Evolutionary conservation across 1,140 invertebrate species (phyloP), one percentile per base, ranked within the genome.

Genomic region (Elymnias hypermnestra): DNA sequence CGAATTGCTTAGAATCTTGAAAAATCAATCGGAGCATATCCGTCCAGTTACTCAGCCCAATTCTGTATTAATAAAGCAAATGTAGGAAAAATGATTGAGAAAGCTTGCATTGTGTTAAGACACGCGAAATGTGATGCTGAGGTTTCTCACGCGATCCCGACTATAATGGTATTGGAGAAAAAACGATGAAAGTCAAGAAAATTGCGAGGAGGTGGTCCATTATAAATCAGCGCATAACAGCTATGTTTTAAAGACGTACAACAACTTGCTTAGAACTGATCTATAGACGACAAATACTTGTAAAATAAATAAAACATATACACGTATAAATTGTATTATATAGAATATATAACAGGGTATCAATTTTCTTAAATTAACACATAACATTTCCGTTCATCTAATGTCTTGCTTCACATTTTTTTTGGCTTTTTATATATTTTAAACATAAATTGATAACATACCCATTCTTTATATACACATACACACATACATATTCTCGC

Each of bases 101-200:
- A 47, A 56, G 39, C 42, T 40, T 50, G 17, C 33, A 26, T 41
- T 13, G n/a, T 26, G 23, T 33, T 37, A 22, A 46, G 17, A 13
- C 41, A 56, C 38, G 29, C 39, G 31, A 23, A 46, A 9, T 45
- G 43, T 36, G 18, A 48, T 48, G 22, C 25, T 37, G 45, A 33
- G 38, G 9, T 14, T 31, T 39, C 23, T 33, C 56, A 54, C 56
- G 56, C 56, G 39, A 58, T 50, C 10, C 23, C 35, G 33, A 31
- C 17, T 36, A 13, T 21, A 41, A 41, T 39, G 33, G 29, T 35
- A 25, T 23, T 54, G n/a, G n/a, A n/a, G 39, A 58, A 58, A 58
- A 57, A 58, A 50, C n/a, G 28, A 51, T 54, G 56, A 54, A 54
- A 54, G 56, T 42, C 25, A 37, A 26, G 41, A 56, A 38, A 48